Evolutionary conservation across 2,113 vertebrate genomes (phyloP), one percentile per base, ranked within the genome.

Genomic region (Ageneiosus marmoratus): DNA sequence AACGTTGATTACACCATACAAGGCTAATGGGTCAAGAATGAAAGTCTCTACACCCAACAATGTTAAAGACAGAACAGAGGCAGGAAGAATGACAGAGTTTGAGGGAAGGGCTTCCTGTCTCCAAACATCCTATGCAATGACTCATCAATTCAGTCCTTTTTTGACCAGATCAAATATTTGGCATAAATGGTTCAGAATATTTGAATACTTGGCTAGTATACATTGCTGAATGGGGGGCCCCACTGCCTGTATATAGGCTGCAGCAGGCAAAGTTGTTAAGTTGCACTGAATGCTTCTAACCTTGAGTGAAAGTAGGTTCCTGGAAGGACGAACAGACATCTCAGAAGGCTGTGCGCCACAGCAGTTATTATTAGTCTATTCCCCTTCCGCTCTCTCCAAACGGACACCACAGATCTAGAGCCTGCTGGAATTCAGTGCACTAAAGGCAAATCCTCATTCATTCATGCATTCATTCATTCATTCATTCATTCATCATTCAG

Each of bases 221-320:
- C 58, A 27, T 81, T 29, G 9, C 34, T 81, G 15, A 24, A 56
- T 29, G 16, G 44, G 44, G 50, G 11, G 24, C 32, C 5, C 34
- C 53, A 15, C n/a, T 22, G 55, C 11, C 46, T 51, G 12, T 82
- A 34, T n/a, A 60, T 60, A 79, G 69, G 5, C 70, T 83, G 69
- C n/a, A 56, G 62, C 48, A 77, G 51, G 20, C 41, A 78, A 70
- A 37, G 58, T 81, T 83, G 27, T 46, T 56, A 74, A 79, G 77
- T 63, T 56, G 37, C 34, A 63, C 27, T 6, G 15, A 20, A 29
- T 32, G 44, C 46, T 67, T 69, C 20, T 87, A 85, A 85, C 86
- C 80, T 85, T 87, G 83, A 84, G 80, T 9, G 51, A 80, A 87
- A 87, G 62, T 87, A 79, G 86, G 83, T 85, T 87, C 78, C 80